Percentiles rank a stretch among this genome's conserved stretches.
phyloP scores from a whole-genome alignment of 2,888 invertebrate species.

The Drosophila helvetica region DNA sequence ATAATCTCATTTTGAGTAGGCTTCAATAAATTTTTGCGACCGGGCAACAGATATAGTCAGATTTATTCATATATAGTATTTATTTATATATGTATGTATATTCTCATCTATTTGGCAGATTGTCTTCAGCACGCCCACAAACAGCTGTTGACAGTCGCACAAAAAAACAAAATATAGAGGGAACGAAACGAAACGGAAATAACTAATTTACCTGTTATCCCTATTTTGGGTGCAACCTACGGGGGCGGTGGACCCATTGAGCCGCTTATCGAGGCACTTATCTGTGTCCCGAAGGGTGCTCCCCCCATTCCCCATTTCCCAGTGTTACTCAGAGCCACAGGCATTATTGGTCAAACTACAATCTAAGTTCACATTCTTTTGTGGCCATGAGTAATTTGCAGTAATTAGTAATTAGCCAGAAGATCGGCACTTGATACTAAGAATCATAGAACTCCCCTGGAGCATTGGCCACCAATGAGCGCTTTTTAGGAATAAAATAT shows the following conservation, averaged over 20 bases:
- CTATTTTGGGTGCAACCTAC: slow-evolving; percentile 4
- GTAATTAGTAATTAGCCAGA: slow-evolving; percentile 50
- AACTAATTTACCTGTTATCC: slow-evolving; percentile 45
- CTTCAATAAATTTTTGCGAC: slow-evolving; percentile 69
- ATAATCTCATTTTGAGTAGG: slow-evolving; percentile 65
- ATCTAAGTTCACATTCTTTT: slow-evolving; percentile 43
- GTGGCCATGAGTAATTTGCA: slow-evolving; percentile 54
- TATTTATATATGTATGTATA: slow-evolving; percentile 19
- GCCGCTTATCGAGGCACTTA: not conserved
- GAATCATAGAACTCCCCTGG: slow-evolving; percentile 26
- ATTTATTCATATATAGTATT: slow-evolving; percentile 12
- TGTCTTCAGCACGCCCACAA: slow-evolving; percentile 58
- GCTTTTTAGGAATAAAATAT: not conserved
- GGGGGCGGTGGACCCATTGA: not conserved
- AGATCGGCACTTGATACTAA: slow-evolving; percentile 35
- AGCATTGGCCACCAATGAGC: slow-evolving; percentile 16
- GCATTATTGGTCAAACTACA: slow-evolving; percentile 30
- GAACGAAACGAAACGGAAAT: slow-evolving; percentile 19
- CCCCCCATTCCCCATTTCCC: slow-evolving; percentile 18
- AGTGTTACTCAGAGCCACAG: slow-evolving; percentile 49
- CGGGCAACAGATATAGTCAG: slow-evolving; percentile 51
- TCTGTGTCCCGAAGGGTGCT: slow-evolving; percentile 7
- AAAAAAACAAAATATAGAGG: not conserved
- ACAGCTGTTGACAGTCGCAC: slow-evolving; percentile 62
- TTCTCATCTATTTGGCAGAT: slow-evolving; percentile 32